phyloP scores from a whole-genome alignment of 64 coral and sea anemone genomes.

The Stichodactyla mertensii region DNA sequence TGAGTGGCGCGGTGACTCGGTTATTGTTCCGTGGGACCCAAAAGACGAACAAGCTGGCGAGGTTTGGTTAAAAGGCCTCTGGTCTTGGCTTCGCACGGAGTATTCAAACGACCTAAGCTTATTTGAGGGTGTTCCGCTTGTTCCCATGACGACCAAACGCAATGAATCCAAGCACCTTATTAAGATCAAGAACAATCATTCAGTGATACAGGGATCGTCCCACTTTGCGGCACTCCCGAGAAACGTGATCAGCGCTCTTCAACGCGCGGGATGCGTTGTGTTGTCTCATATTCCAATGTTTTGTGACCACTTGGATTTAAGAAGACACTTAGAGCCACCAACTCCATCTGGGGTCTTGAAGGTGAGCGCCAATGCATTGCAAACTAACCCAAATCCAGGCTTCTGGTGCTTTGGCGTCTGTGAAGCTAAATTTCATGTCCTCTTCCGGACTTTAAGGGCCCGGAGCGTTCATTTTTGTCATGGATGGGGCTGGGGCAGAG shows the following conservation, averaged over 20 bases:
- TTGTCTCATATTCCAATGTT: conserved; percentile 75
- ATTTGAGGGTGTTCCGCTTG: conserved; percentile 73
- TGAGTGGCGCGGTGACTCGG: conserved; percentile 5
- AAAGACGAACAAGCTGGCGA: conserved; percentile 53
- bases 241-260: conserved; percentile 56
- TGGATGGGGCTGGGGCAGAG: no score
- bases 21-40: conserved; percentile 63
- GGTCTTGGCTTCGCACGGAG: conserved; percentile 79
- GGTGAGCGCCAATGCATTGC: conserved; percentile 22
- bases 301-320: conserved; percentile 80
- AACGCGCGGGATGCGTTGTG: conserved; percentile 69
- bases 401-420: no score
- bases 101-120: conserved; percentile 66
- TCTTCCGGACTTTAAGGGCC: no score
- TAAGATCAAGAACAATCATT: conserved; percentile 66
- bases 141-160: conserved; percentile 39
- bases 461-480: no score
- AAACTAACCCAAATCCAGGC: no score
- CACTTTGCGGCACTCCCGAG: conserved; percentile 82
- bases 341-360: conserved; percentile 80
- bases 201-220: conserved; percentile 75
- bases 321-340: conserved; percentile 67
- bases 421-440: no score
- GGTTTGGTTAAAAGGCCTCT: conserved; percentile 69
- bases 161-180: conserved; percentile 52